These are phyloP conservation scores for Hypothenemus hampei DNA, from an alignment of 1,140 invertebrate species.

Conservation along the genomic window DNA sequence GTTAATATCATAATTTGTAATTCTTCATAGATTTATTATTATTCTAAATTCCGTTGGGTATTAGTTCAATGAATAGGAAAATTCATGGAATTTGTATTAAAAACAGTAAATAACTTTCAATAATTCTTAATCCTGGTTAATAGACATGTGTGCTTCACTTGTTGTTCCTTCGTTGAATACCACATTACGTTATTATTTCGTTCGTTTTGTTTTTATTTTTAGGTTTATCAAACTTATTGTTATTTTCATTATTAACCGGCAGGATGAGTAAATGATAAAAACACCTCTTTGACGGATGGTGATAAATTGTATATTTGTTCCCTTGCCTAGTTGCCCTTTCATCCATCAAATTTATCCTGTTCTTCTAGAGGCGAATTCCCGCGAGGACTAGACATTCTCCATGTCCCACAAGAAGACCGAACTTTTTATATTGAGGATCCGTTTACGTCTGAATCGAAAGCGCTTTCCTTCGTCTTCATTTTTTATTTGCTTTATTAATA, in stretches of 20 bases:
- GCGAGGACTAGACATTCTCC: background rate
- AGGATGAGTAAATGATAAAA: too few species aligned
- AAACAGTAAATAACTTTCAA: background rate
- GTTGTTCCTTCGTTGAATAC: background rate
- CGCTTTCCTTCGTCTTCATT: background rate
- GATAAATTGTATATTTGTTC: background rate
- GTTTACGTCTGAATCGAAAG: background rate
- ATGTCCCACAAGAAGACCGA: too few species aligned
- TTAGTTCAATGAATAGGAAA: background rate
- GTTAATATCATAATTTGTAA: background rate
- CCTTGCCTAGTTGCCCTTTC: background rate
- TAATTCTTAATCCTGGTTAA: background rate
- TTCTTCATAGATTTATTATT: background rate
- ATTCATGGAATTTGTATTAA: background rate
- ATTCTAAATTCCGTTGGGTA: background rate
- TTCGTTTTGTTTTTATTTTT: background rate
- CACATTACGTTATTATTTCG: background rate
- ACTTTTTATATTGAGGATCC: too few species aligned
- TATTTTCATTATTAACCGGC: too few species aligned
- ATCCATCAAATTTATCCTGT: too few species aligned
- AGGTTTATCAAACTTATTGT: too few species aligned
- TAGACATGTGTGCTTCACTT: background rate
- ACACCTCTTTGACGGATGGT: background rate
- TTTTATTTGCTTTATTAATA: conserved; percentile 1
- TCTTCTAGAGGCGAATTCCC: background rate